These are phyloP conservation scores for Benitochromis conjunctus DNA, from an alignment of 2,113 vertebrate species.

Conservation along the genomic window DNA sequence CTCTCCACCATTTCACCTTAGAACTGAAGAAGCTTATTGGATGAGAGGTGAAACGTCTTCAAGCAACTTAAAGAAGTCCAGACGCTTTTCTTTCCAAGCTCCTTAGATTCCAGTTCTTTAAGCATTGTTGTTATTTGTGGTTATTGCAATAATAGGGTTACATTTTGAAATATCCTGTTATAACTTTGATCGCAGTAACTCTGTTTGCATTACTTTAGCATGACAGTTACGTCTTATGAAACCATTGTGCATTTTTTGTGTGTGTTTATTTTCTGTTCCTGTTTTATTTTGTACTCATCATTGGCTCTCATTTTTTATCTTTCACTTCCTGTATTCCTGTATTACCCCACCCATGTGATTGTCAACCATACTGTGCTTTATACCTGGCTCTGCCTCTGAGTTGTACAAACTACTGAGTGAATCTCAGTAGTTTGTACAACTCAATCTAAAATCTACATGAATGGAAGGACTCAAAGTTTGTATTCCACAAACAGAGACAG, in stretches of 20 bases:
- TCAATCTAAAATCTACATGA: neutral
- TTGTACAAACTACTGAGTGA: too few species aligned
- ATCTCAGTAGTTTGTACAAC: neutral
- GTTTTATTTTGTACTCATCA: neutral
- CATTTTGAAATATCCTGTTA: neutral
- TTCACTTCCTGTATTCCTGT: neutral
- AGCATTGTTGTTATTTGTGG: fast-evolving
- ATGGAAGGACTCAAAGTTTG: neutral
- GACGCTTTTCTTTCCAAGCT: too few species aligned
- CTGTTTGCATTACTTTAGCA: neutral
- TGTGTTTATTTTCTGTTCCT: neutral
- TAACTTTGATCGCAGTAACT: neutral
- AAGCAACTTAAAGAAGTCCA: too few species aligned
- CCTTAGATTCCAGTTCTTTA: neutral
- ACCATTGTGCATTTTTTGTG: neutral
- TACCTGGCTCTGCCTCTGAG: neutral
- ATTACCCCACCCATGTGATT: neutral
- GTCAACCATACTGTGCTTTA: neutral
- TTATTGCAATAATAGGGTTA: neutral
- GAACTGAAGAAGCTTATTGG: too few species aligned
- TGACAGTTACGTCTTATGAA: neutral
- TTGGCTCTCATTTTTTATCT: neutral
- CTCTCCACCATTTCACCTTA: too few species aligned
- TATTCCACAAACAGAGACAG: neutral
- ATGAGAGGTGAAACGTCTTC: too few species aligned